Base-by-base conservation (phyloP, 2,797 vertebrate genomes). In the Fratercula arctica region DNA sequence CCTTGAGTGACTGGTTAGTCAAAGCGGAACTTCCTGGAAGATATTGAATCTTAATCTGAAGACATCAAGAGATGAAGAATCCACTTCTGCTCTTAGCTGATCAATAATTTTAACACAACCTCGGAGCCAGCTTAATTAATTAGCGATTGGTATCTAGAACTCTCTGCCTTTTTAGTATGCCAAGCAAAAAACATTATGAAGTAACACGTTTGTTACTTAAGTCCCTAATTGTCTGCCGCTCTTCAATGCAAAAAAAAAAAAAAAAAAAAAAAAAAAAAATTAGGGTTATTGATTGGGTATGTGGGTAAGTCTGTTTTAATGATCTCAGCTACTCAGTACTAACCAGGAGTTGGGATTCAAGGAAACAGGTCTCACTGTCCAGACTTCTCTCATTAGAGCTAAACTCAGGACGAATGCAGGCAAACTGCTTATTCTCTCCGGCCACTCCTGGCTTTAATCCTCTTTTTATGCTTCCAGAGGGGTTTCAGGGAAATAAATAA, bases 61-160 rank as follows among this genome's bases (percentile, higher is more conserved):
- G 28, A 68, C 41, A 60, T 33, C 28, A 43, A 31, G 70, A 50
- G 81, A 74, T 74, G 12, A 92, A 59, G 41, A 91, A 93, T 85
- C 16, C 59, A 90, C 54, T 73, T n/a, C 67, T 85, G 39, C 25
- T 88, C 33, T 63, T 53, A 76, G 39, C 0, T 68, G 51, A 90
- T 87, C 59, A 63, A 45, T 82, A 54, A 60, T 66, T 76, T 80
- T 82, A 89, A 79, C 43, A 12, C 54, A 48, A 88, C 67, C 45
- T 74, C 0, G 0, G n/a, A 76, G 45, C 21, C 45, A 53, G n/a
- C 31, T 88, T 87, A 86, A 87, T 97, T 93, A 95, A 94, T 95
- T 83, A 85, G 17, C 66, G 82, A 72, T n/a, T 68, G 70, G 54
- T 70, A 92, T 87, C 81, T 81, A 92, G 61, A 94, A 93, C 28